Evolutionary conservation across 2,113 vertebrate genomes (phyloP).

Genomic region (Notiomystis cincta): DNA sequence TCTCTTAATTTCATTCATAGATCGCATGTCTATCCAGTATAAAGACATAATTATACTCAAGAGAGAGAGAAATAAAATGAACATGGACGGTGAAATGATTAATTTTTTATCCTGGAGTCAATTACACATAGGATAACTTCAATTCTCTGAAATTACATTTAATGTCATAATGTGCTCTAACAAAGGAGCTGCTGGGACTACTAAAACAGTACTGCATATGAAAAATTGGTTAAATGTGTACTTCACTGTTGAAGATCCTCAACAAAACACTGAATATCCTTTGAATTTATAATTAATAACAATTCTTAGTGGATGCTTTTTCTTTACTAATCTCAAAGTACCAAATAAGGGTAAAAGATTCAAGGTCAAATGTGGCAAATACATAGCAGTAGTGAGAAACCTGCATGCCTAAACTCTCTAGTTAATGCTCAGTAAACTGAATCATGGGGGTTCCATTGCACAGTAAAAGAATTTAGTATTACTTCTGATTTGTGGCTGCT

Average conservation of each 20-base stretch:
- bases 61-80: slow-evolving; percentile 48
- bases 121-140: slow-evolving; percentile 13
- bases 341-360: neutral
- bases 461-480: neutral
- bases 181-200: slow-evolving; percentile 20
- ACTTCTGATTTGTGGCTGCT: neutral
- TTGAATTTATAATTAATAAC: neutral
- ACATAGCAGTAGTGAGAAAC: neutral
- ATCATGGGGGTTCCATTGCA: neutral
- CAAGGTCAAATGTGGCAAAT: neutral
- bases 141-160: slow-evolving; percentile 38
- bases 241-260: neutral
- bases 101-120: slow-evolving; percentile 50
- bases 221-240: neutral
- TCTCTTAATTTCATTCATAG: slow-evolving; percentile 27
- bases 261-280: neutral
- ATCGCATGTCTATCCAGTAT: neutral
- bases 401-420: neutral
- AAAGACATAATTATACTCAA: slow-evolving; percentile 43
- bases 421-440: neutral
- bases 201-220: neutral
- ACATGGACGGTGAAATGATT: slow-evolving; percentile 31
- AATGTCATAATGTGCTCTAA: slow-evolving; percentile 10
- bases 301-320: neutral
- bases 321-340: neutral